A percentile compares a stretch with the other conserved stretches of the same genome.
phyloP scores from a whole-genome alignment of 2,888 invertebrate species.

The Hemithea aestivaria region DNA sequence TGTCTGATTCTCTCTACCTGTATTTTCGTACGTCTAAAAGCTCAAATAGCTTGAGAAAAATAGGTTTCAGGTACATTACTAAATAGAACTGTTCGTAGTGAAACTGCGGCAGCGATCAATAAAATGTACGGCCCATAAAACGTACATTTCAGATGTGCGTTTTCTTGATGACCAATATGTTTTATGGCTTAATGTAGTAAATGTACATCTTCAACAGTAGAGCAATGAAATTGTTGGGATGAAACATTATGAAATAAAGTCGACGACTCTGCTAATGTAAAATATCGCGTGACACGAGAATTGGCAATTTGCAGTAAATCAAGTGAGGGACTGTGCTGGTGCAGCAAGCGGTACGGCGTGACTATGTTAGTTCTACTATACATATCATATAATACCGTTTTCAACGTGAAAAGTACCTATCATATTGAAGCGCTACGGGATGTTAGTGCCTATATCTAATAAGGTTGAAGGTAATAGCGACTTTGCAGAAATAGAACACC shows the following conservation, averaged over 20 bases:
- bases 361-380: too few species aligned
- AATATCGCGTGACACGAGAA: conserved; percentile 25
- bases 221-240: conserved; percentile 1
- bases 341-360: conserved; percentile 11
- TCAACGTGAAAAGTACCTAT: too few species aligned
- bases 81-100: conserved; percentile 13
- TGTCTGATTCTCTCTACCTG: conserved; percentile 24
- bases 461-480: conserved; percentile 1
- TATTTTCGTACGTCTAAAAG: conserved; percentile 25
- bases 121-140: conserved; percentile 26
- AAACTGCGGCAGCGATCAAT: conserved; percentile 22
- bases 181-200: conserved; percentile 12
- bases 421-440: too few species aligned
- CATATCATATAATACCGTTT: too few species aligned
- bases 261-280: conserved; percentile 9
- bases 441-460: too few species aligned
- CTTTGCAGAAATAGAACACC: conserved; percentile 19
- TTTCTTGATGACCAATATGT: conserved; percentile 22
- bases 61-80: conserved; percentile 23
- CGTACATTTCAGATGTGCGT: conserved; percentile 23
- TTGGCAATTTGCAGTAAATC: conserved; percentile 56
- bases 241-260: conserved; percentile 8
- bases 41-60: conserved; percentile 26
- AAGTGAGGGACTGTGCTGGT: conserved; percentile 31
- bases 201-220: conserved; percentile 15